Evolutionary conservation across 2,113 vertebrate species (phyloP), one percentile per base, ranked within the genome.

Genomic region (Reinhardtius hippoglossoides): DNA sequence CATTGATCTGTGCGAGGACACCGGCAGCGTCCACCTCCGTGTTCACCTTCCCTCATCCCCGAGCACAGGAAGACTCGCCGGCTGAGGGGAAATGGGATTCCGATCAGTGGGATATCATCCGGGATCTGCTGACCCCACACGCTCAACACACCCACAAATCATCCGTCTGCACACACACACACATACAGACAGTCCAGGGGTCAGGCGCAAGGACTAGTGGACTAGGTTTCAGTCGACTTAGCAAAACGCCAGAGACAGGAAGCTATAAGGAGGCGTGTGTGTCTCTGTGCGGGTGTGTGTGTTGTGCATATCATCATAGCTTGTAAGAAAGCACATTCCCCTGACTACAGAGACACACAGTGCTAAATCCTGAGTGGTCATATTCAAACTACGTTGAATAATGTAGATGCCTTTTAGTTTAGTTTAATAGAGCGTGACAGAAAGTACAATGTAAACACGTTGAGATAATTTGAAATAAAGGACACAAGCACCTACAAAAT

Each of bases 191-290:
- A 50, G 74, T 73, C 48, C 76, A 86, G 82, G 90, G 91, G 91
- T 94, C 92, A 93, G 69, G 44, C 69, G 66, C 91, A 92, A 94
- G 92, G 94, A 92, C 92, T 92, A 78, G 83, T 59, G 77, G 90
- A 74, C 90, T 71, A 44, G 89, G 91, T 94, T 93, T 92, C 93
- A 92, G 91, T 89, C 65, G 73, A 91, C 83, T 83, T 89, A 72
- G 89, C 90, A 91, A 79, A 92, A 88, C 87, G 74, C 62, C 52
- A 78, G 66, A 84, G 74, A 88, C 82, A 89, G 89, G 91, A 87
- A 85, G 73, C 76, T 74, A 80, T 68, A 65, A 74, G 78, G 80
- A 76, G 62, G 70, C 80, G 59, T 42, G 62, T 44, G 60, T 63
- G 60, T 63, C 40, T 68, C 59, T 81, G 69, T 57, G 16, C 42